Percentiles rank a stretch among this genome's conserved stretches.
phyloP scores from a whole-genome alignment of 2,888 invertebrate genomes.

The Drosophila robusta region DNA sequence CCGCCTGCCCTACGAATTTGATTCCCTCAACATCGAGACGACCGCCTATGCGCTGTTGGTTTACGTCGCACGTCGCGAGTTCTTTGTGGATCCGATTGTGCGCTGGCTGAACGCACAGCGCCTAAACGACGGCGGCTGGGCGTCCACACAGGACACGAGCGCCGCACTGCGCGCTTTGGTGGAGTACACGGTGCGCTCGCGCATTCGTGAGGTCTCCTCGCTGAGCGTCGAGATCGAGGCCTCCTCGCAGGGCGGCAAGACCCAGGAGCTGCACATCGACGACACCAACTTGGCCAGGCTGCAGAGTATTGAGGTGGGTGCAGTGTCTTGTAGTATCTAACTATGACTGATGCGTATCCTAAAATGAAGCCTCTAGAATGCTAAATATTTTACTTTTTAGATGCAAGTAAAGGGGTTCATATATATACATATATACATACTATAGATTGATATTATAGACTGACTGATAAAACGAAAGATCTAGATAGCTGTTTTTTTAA shows the following conservation, averaged over 20 bases:
- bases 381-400: too few species aligned
- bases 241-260: slow-evolving; percentile 90
- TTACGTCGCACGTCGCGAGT: slow-evolving; percentile 93
- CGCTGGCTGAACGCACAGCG: slow-evolving; percentile 96
- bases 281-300: slow-evolving; percentile 91
- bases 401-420: too few species aligned
- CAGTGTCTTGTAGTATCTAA: too few species aligned
- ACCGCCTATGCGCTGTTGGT: slow-evolving; percentile 96
- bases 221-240: slow-evolving; percentile 93
- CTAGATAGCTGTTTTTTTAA: too few species aligned
- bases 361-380: too few species aligned
- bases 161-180: slow-evolving; percentile 95
- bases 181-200: slow-evolving; percentile 94
- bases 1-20: slow-evolving; percentile 94
- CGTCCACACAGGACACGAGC: slow-evolving; percentile 95
- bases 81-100: slow-evolving; percentile 93
- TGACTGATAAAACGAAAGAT: too few species aligned
- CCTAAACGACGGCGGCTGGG: slow-evolving; percentile 94
- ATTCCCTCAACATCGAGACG: slow-evolving; percentile 96
- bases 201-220: slow-evolving; percentile 93
- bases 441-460: too few species aligned
- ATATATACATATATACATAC: too few species aligned
- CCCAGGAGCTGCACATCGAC: slow-evolving; percentile 89
- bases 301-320: slow-evolving; percentile 90
- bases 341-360: not conserved